Base-by-base conservation (phyloP, 2,797 vertebrate species). In the Arctocebus calabarensis region DNA sequence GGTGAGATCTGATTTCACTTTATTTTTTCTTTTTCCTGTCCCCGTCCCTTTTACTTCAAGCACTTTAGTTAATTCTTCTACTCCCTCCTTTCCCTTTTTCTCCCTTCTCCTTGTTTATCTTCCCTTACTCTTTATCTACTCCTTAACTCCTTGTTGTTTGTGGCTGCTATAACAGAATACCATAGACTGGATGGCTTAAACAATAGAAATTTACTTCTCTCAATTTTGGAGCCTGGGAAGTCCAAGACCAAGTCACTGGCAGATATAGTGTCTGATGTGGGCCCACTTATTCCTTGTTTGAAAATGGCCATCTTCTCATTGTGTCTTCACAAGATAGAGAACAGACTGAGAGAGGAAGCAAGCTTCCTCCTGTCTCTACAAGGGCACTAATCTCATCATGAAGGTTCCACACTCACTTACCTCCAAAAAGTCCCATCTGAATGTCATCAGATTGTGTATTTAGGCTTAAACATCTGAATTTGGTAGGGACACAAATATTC, bases 1-100 rank as follows among this genome's bases (percentile, higher is more conserved):
- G 77, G 45, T 85, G 45, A 95, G 27, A 45, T 88, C 29, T 95
- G 81, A 90, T 66, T 94, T 45, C 40, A 71, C 34, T 64, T 71
- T 43, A 90, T 84, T 84, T 87, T 40, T 68, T 48, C 59, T 45
- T 66, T 62, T 43, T 94, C 52, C 22, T 45, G n/a, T 52, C n/a
- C 13, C 68, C 66, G 43, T 75, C 70, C 25, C 32, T 86, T 48
- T 94, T 70, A 82, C 29, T 82, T 86, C 74, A 90, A 90, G 83
- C 29, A 83, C 40, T 73, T 62, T 90, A 32, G 66, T 81, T 81
- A 83, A 71, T 89, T 95, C 27, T 27, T 55, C n/a, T 70, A 40
- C 34, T 82, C 19, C 6, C 19, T 43, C 8, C 20, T 78, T 70
- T 29, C 45, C 34, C 59, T 87, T 87, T 88, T 32, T 55, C 52